Conservation (phyloP, 2,888 invertebrate genomes). For the Athetis lepigone region DNA sequence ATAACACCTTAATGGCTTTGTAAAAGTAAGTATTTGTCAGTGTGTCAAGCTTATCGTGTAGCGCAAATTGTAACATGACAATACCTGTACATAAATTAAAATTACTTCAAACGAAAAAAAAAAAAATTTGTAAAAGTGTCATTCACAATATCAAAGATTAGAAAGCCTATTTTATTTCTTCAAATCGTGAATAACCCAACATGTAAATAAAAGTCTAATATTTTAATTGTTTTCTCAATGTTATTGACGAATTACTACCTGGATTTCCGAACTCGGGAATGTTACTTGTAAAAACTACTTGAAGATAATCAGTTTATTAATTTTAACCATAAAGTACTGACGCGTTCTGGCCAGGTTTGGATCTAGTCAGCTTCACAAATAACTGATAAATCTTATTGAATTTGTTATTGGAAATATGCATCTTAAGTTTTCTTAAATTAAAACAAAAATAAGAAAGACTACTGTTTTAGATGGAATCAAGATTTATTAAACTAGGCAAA, state of each 20-base stretch:
- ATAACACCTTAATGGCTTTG: conserved; percentile 4
- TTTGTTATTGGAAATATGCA: too few relatives aligned
- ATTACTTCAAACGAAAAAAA: conserved; percentile 5
- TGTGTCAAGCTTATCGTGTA: conserved; percentile 21
- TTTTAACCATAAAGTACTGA: too few relatives aligned
- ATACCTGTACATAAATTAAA: conserved; percentile 48
- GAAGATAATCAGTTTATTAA: background rate
- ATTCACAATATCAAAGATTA: conserved; percentile 14
- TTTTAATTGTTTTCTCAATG: conserved; percentile 45
- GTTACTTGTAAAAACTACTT: background rate
- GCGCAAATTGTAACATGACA: conserved; percentile 38
- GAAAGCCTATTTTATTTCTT: conserved; percentile 19
- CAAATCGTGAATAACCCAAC: conserved; percentile 19
- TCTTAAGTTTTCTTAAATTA: too few relatives aligned
- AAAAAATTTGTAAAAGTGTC: conserved; percentile 13
- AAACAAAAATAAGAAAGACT: too few relatives aligned
- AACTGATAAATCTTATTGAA: too few relatives aligned
- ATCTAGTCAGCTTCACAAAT: too few relatives aligned
- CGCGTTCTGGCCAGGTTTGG: too few relatives aligned
- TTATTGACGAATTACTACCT: conserved; percentile 8
- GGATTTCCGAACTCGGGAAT: background rate
- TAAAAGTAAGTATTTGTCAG: conserved; percentile 28
- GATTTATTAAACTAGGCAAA: too few relatives aligned
- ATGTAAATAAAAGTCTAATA: conserved; percentile 53
- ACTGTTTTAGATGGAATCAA: too few relatives aligned